Base-by-base conservation (phyloP, 2,888 invertebrate species). In the Hypomecis atomaria region DNA sequence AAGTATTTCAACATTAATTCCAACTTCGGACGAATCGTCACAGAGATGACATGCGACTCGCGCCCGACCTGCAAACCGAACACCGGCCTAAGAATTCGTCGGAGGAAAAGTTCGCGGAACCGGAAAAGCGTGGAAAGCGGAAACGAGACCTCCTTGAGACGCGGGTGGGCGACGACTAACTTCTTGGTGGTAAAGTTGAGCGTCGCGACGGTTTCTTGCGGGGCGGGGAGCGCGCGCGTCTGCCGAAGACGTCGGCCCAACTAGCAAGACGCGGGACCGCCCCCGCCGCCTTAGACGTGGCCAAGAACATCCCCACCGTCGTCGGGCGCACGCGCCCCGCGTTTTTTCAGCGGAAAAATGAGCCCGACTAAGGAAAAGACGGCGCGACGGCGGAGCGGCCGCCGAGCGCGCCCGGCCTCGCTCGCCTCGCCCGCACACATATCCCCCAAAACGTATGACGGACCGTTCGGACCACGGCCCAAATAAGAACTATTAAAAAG, bases 101-200 rank as follows among this genome's bases (percentile, higher is more conserved):
- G 71, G 73, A 47, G 47, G 23, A 40, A 88, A 87, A 85, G 79
- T 71, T 71, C 69, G 69, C 66, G 72, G 62, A 63, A 65, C 66
- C 67, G 68, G 72, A 69, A 72, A 71, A 69, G 78, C 78, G 83
- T 71, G 87, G 79, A 84, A 85, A 84, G 87, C 87, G 90, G 90
- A 88, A 90, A 86, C 85, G 84, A 84, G 91, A 92, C 92, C 92
- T 89, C 81, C 88, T 92, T 88, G 92, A 90, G 92, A 91, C 90
- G 91, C 92, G 92, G 89, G 89, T 90, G 90, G 92, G 85, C 90
- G 90, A 86, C 91, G 92, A 93, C 93, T 93, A 93, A 93, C 92
- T 93, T 93, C 93, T 93, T 92, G 92, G 89, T 90, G 94, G 87
- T 93, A 93, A 93, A 93, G 88, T 92, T 90, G 87, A 85, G 88